A percentile compares a stretch with the other conserved stretches of the same genome.
phyloP scores from a whole-genome alignment of 2,113 vertebrate genomes.

The Poeciliopsis occidentalis region DNA sequence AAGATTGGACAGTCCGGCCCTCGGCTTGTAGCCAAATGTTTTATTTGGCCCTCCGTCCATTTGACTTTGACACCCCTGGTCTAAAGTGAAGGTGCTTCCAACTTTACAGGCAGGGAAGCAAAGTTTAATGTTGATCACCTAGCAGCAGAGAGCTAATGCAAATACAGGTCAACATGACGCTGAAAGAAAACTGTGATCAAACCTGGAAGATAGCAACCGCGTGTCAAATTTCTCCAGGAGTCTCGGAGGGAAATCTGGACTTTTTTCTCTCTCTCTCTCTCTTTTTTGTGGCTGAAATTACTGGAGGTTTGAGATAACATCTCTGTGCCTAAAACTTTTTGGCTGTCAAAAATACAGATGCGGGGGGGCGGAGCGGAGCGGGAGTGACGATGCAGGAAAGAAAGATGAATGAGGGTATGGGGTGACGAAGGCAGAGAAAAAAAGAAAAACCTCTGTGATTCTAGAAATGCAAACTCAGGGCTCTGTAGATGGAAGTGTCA shows the following conservation, averaged over 20 bases:
- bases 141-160: not conserved
- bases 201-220: slow-evolving; percentile 46
- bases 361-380: not conserved
- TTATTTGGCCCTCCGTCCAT: too few species aligned
- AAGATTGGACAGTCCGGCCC: too few species aligned
- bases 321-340: slow-evolving; percentile 48
- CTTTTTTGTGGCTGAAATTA: slow-evolving; percentile 39
- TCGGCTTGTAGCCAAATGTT: too few species aligned
- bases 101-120: not conserved
- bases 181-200: slow-evolving; percentile 36
- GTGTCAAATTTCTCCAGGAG: slow-evolving; percentile 61
- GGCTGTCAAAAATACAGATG: slow-evolving; percentile 23
- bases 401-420: not conserved
- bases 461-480: slow-evolving; percentile 7
- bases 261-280: not conserved
- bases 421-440: too few species aligned
- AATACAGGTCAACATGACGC: slow-evolving; percentile 2
- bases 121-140: not conserved
- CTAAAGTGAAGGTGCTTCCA: not conserved
- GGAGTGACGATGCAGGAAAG: slow-evolving; percentile 4
- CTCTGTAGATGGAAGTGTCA: not conserved
- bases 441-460: not conserved
- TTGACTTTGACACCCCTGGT: too few species aligned
- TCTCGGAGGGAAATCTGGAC: slow-evolving; percentile 35
- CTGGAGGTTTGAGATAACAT: slow-evolving; percentile 65